Conservation (phyloP, 2,888 invertebrate genomes). For the Prosopocoilus inquinatus region DNA sequence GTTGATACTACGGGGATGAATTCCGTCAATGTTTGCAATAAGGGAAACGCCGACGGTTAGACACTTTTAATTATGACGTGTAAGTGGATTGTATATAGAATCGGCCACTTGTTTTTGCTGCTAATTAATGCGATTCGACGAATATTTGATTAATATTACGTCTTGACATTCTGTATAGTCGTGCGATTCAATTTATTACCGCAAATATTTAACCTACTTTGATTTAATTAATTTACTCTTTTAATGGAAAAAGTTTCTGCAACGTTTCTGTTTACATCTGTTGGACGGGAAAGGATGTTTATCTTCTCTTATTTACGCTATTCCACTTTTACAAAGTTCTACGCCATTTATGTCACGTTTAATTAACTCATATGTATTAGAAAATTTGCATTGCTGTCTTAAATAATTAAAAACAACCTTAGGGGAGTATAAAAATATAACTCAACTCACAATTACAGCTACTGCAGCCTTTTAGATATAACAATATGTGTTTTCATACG, state of each 20-base stretch:
- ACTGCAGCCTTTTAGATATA: too few relatives aligned
- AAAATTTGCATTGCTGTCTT: too few relatives aligned
- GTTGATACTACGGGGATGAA: slow-evolving; percentile 31
- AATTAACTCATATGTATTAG: too few relatives aligned
- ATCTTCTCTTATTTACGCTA: too few relatives aligned
- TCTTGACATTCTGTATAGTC: background rate
- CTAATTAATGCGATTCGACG: slow-evolving; percentile 28
- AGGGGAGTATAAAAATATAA: too few relatives aligned
- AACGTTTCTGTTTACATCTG: background rate
- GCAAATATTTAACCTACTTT: slow-evolving; percentile 4
- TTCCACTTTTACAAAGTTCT: too few relatives aligned
- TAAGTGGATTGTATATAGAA: slow-evolving; percentile 41
- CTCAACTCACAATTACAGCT: too few relatives aligned
- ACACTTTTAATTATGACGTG: slow-evolving; percentile 44
- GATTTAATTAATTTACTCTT: background rate
- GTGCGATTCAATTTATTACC: slow-evolving; percentile 1
- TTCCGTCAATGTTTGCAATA: slow-evolving; percentile 36
- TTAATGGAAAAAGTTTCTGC: slow-evolving; percentile 2
- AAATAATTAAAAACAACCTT: too few relatives aligned
- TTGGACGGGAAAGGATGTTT: background rate
- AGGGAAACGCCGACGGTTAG: slow-evolving; percentile 39
- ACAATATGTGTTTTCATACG: too few relatives aligned
- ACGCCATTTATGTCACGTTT: slow-evolving; percentile 3
- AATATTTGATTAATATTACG: background rate
- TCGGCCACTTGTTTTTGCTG: slow-evolving; percentile 29